These are phyloP conservation scores for Mystacornis crossleyi DNA, from an alignment of 2,113 vertebrate genomes.

Conservation along the genomic window DNA sequence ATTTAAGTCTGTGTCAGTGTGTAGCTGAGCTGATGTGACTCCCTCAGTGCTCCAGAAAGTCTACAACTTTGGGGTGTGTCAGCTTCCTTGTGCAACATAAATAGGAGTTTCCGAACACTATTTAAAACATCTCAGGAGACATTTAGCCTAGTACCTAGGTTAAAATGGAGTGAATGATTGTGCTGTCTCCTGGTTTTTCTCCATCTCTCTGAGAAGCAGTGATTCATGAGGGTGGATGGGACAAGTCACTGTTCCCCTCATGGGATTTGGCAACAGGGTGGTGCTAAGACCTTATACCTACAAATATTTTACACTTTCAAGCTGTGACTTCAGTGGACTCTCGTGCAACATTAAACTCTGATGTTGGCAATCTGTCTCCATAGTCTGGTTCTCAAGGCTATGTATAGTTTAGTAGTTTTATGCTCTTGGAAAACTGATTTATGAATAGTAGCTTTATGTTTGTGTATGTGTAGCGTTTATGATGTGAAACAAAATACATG, in stretches of 20 bases:
- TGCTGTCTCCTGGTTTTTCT: background rate
- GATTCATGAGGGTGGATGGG: background rate
- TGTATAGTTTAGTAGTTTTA: background rate
- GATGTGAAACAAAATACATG: background rate
- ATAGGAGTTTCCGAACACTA: background rate
- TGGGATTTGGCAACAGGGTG: background rate
- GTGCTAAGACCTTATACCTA: background rate
- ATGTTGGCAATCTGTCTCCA: background rate
- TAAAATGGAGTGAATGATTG: background rate
- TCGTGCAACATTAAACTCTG: background rate
- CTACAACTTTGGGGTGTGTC: background rate
- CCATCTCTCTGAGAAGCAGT: background rate
- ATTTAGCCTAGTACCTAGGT: background rate
- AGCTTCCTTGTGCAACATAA: background rate
- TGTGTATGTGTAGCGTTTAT: background rate
- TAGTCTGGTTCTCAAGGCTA: background rate
- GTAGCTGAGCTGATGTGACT: background rate
- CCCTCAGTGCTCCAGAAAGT: background rate
- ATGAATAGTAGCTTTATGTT: background rate
- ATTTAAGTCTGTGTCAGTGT: background rate
- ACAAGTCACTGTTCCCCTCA: fast-evolving
- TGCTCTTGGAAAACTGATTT: background rate
- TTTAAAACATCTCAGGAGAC: background rate
- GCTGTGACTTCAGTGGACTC: background rate
- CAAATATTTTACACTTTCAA: background rate